These are phyloP conservation scores for Drosophila hydei DNA, from an alignment of 1,140 invertebrate species.

Conservation along the genomic window DNA sequence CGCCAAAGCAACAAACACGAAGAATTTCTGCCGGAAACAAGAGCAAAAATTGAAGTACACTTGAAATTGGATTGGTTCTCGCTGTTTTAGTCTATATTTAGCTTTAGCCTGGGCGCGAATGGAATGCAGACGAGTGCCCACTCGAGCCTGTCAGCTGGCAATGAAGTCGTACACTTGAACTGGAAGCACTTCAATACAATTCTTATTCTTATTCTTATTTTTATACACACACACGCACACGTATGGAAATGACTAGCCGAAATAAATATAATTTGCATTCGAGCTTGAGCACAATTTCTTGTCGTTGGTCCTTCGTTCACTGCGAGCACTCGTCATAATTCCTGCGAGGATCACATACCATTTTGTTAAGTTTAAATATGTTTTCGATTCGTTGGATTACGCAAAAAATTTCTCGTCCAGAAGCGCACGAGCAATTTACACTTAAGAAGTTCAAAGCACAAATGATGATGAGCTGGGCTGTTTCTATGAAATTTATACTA, in stretches of 20 bases:
- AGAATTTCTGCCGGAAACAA: constrained; percentile 71
- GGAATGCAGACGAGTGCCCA: constrained; percentile 42
- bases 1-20: constrained; percentile 64
- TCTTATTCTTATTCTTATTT: constrained; percentile 1
- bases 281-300: constrained; percentile 25
- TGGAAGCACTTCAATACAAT: constrained; percentile 21
- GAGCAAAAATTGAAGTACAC: constrained; percentile 27
- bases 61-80: constrained; percentile 3
- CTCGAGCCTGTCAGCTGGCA: constrained; percentile 51
- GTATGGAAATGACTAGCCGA: not conserved
- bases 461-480: constrained; percentile 82
- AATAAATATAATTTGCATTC: constrained; percentile 4
- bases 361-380: constrained; percentile 38
- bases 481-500: constrained; percentile 82
- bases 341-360: constrained; percentile 69
- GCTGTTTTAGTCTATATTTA: constrained; percentile 3
- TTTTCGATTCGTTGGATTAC: constrained; percentile 25
- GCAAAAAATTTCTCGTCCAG: constrained; percentile 68
- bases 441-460: constrained; percentile 84
- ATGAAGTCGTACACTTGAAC: constrained; percentile 47
- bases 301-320: constrained; percentile 29
- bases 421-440: constrained; percentile 77
- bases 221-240: not conserved
- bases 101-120: constrained; percentile 29
- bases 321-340: constrained; percentile 15